These are phyloP conservation scores for Puma concolor DNA, from an alignment of 2,113 vertebrate species.

Conservation along the genomic window DNA sequence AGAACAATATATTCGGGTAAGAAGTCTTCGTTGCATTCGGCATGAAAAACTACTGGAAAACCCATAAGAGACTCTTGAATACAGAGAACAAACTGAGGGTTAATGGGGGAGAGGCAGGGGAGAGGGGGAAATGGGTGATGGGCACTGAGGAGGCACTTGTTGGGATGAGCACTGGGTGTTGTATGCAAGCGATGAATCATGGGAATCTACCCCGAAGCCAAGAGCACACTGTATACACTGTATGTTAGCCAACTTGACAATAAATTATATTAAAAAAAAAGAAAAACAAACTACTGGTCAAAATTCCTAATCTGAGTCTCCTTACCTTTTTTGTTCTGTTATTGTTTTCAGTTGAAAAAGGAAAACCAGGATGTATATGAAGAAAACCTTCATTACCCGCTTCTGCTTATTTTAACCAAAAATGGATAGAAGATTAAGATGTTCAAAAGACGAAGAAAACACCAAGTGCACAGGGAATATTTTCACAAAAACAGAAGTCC, in stretches of 20 bases:
- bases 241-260: too few species aligned
- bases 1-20: constrained; percentile 47
- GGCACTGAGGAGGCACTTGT: too few species aligned
- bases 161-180: too few species aligned
- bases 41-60: constrained; percentile 16
- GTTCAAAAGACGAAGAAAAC: constrained; percentile 24
- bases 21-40: constrained; percentile 4
- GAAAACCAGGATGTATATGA: constrained; percentile 93
- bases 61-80: too few species aligned
- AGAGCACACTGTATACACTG: too few species aligned
- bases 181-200: too few species aligned
- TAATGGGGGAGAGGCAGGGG: too few species aligned
- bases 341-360: constrained; percentile 92
- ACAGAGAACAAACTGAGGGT: too few species aligned
- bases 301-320: constrained; percentile 63
- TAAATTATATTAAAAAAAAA: not conserved
- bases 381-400: constrained; percentile 96
- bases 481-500: constrained; percentile 8
- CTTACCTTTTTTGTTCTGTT: constrained; percentile 77
- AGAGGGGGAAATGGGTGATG: too few species aligned
- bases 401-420: constrained; percentile 93
- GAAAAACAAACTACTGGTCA: not conserved
- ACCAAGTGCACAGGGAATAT: not conserved
- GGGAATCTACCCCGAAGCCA: too few species aligned
- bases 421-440: constrained; percentile 80